Percentiles rank a stretch among this genome's conserved stretches.
Conservation (phyloP, 2,888 invertebrate genomes). For the Sesamia inferens region DNA sequence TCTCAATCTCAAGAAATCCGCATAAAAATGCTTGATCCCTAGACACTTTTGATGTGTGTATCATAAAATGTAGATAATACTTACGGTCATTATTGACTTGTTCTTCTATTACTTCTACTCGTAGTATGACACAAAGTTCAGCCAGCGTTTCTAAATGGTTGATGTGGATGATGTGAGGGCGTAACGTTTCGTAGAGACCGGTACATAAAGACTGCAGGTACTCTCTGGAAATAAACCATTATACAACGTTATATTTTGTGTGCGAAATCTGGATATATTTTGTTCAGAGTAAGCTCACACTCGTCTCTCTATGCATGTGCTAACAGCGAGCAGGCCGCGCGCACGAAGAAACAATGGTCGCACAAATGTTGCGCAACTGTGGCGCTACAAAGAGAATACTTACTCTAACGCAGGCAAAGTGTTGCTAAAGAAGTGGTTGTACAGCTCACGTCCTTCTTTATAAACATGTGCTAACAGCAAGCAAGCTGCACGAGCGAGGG, state of each 20-base stretch:
- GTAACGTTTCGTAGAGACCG: constrained; percentile 96
- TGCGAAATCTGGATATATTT: too few relatives aligned
- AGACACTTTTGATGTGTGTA: too few relatives aligned
- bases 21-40: too few relatives aligned
- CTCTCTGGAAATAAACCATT: constrained; percentile 84
- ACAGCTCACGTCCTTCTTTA: constrained; percentile 98
- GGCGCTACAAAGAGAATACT: neutral
- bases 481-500: neutral
- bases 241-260: too few relatives aligned
- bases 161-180: constrained; percentile 98
- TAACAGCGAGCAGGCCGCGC: constrained; percentile 76
- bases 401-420: too few relatives aligned
- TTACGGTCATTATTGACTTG: constrained; percentile 95
- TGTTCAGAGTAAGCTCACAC: constrained; percentile 95
- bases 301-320: constrained; percentile 99
- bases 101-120: constrained; percentile 97
- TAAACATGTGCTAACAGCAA: constrained; percentile 95
- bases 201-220: constrained; percentile 96
- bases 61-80: constrained; percentile 61
- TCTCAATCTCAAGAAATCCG: too few relatives aligned
- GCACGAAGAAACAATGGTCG: neutral
- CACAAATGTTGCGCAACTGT: constrained; percentile 70
- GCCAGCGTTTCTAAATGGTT: constrained; percentile 99
- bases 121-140: constrained; percentile 97
- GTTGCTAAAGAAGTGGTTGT: too few relatives aligned